Base-by-base conservation (phyloP, 1,140 invertebrate genomes). In the Sitodiplosis mosellana region DNA sequence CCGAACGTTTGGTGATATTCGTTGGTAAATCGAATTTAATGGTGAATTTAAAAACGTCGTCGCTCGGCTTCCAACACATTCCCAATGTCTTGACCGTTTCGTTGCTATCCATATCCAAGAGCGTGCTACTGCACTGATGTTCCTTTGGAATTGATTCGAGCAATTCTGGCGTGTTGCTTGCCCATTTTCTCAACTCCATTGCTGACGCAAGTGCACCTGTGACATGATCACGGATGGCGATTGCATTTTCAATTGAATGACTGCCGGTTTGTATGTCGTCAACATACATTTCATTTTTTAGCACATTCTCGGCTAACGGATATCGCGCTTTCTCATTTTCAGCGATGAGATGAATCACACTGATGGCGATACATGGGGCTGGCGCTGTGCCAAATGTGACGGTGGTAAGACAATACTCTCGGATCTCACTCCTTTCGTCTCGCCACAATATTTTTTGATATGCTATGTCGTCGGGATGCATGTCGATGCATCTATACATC, bases 221-320 rank as follows among this genome's bases (percentile, higher is more conserved):
- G 1, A 61, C 51, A 46, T 65, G 51, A 4, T 52, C 48, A 33
- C 49, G 19, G 10, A 27, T 27, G 27, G 27, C 27, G 19, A 51
- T 22, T 10, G 52, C 49, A 12, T 57, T 49, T 33, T 54, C 33
- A 10, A 57, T 27, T 3, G 36, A 37, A 50, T 60, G 48, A 11
- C 54, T 56, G 19, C 62, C 63, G 2, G 55, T 55, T 1, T 68
- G 38, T 0, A 68, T n/a, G 51, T 73, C 66, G 47, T 73, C 68
- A 1, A 70, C 61, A 48, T 67, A 72, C 48, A 67, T 65, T 53
- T 66, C 60, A 5, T 19, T 17, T 12, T 18, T 12, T 18, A 43
- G 17, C 20, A 43, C 41, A 7, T 17, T 12, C 10, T 19, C 43
- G 45, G 21, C 18, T 46, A 11, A 4, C 19, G 33, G 17, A 46